Base-by-base conservation (phyloP, 2,797 vertebrate genomes). In the Tolypeutes matacus region DNA sequence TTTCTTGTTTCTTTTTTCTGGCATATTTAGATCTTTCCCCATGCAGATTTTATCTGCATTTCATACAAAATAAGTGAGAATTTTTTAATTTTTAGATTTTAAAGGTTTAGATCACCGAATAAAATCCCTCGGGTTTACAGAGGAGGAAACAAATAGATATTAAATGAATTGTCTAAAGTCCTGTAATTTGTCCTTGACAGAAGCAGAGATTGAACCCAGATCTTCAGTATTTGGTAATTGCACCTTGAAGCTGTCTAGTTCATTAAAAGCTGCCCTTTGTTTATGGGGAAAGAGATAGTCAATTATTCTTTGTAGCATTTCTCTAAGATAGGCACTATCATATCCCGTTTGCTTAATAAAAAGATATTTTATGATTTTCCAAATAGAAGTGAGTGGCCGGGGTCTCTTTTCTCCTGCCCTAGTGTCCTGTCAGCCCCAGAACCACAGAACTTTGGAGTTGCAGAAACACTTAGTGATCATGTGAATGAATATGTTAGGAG, bases 61-160 rank as follows among this genome's bases (percentile, higher is more conserved):
- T 89, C 42, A 84, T 64, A 72, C 29, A 80, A 95, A 94, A 62
- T 31, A 91, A 77, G 15, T 60, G 27, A 65, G 10, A 53, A 13
- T 62, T 18, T 89, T 70, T 90, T 29, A 51, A 6, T 42, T 77
- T 96, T 94, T 86, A 76, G 46, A 90, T 65, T 9, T 67, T 70
- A 46, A 36, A 17, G 46, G 3, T 72, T 88, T 91, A 86, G 95
- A 36, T 67, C n/a, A 64, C 51, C 34, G 53, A 58, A 77, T 62
- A 23, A 21, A 92, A 91, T 65, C 53, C 53, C 51, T 86, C 76
- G 0, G 7, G 15, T 18, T 89, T 95, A 49, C 14, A 72, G 18
- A 67, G 42, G 31, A 65, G 9, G 89, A 89, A 89, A 80, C 1
- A 77, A 91, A 46, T 85, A 62, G 69, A 46, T 7, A 46, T 60